These are phyloP conservation scores for Coronaproctus castanopsis DNA, from an alignment of 2,888 invertebrate species.

Conservation along the genomic window DNA sequence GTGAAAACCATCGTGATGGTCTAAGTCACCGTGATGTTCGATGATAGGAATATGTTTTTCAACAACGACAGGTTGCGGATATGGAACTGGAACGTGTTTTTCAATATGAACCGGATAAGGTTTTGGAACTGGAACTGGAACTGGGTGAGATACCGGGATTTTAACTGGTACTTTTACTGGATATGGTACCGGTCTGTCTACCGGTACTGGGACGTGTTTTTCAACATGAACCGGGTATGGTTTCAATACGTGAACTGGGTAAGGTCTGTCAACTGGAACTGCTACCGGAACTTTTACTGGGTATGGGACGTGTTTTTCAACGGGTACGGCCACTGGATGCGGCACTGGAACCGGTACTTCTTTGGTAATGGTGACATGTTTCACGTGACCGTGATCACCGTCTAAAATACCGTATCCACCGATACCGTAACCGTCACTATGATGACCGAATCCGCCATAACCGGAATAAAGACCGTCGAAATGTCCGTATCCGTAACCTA, in stretches of 20 bases:
- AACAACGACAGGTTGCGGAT: constrained; percentile 41
- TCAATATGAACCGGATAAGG: constrained; percentile 41
- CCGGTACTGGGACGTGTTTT: constrained; percentile 19
- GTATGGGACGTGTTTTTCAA: constrained; percentile 43
- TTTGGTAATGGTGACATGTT: constrained; percentile 17
- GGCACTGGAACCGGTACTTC: constrained; percentile 19
- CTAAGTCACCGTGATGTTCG: constrained; percentile 20
- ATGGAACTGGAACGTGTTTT: constrained; percentile 36
- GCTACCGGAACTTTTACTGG: constrained; percentile 18
- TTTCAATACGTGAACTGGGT: constrained; percentile 20
- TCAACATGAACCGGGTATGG: constrained; percentile 20
- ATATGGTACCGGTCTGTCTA: constrained; percentile 21
- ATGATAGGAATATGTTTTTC: constrained; percentile 26
- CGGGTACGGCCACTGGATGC: constrained; percentile 29
- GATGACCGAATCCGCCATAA: constrained; percentile 20
- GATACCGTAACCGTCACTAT: constrained; percentile 16
- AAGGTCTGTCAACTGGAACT: constrained; percentile 19
- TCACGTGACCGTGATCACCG: constrained; percentile 15
- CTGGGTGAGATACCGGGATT: constrained; percentile 18
- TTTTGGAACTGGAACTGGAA: constrained; percentile 13
- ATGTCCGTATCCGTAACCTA: constrained; percentile 21
- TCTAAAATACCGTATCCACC: constrained; percentile 15
- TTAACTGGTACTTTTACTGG: constrained; percentile 23
- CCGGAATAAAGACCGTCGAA: constrained; percentile 32
- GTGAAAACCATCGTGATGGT: constrained; percentile 10